These are phyloP conservation scores for Brachyptera putata DNA, from an alignment of 2,888 invertebrate genomes.

Conservation along the genomic window DNA sequence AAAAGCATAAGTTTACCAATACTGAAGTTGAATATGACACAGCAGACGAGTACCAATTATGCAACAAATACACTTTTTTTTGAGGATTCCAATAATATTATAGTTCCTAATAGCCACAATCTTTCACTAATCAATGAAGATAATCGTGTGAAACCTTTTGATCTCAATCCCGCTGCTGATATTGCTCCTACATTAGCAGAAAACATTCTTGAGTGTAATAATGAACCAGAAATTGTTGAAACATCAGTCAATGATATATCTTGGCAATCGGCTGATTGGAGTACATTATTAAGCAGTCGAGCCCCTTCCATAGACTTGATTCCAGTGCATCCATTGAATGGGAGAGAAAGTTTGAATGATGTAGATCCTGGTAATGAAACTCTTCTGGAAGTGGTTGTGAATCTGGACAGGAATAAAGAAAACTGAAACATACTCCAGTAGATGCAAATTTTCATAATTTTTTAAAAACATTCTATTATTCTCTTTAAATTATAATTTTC, in stretches of 20 bases:
- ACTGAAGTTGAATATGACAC: neutral
- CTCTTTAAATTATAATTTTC: no score
- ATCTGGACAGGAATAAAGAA: neutral
- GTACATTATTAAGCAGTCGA: conserved; percentile 22
- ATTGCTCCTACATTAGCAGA: neutral
- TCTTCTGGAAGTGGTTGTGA: conserved; percentile 10
- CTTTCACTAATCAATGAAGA: neutral
- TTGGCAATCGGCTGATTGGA: conserved; percentile 28
- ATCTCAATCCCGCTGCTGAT: neutral
- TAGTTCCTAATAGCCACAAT: neutral
- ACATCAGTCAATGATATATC: conserved; percentile 7
- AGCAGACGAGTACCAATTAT: neutral
- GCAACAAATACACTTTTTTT: no score
- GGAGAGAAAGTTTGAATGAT: neutral
- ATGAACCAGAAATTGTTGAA: neutral
- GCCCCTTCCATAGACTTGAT: conserved; percentile 2
- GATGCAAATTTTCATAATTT: neutral
- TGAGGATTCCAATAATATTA: conserved; percentile 8
- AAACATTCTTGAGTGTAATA: neutral
- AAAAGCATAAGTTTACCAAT: conserved; percentile 4
- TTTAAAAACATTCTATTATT: no score
- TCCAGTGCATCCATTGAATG: neutral
- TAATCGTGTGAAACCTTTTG: neutral
- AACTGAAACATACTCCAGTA: neutral
- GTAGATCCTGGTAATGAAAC: conserved; percentile 3